Base-by-base conservation (phyloP, 2,797 vertebrate species). In the Coccyzus lansbergi region DNA sequence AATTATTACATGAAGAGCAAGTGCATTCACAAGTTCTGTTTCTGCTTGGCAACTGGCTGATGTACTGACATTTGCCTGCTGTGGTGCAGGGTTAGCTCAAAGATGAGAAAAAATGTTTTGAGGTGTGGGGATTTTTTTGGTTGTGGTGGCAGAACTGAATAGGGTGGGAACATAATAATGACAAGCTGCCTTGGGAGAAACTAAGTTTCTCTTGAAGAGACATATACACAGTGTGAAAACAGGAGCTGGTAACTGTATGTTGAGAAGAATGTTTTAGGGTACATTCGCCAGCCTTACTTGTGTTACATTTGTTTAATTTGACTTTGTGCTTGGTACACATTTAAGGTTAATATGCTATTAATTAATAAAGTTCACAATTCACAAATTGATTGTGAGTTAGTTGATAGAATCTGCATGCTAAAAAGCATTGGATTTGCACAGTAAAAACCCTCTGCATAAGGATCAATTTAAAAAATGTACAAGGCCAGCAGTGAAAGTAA, bases 281-380 rank as follows among this genome's bases (percentile, higher is more conserved):
- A 19, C 0, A 0, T 78, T 86, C 91, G 48, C 62, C 36, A 83
- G 19, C 33, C 46, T 94, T 87, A 29, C 64, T 87, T 8, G 1
- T 65, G 25, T 78, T 91, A 36, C 46, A 31, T 17, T 69, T 92
- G 6, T 94, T 93, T 80, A 87, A 88, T 93, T 85, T 95, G 33
- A 83, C 72, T 90, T 94, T 76, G 21, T 93, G 92, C 55, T 34
- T 93, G 83, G 78, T 71, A 63, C 68, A 78, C 34, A 59, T 87
- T 63, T 49, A 92, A 90, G 65, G 52, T 88, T 93, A 94, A 94
- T 93, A 88, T 3, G 6, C 53, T 83, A 25, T 78, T 89, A 84
- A 72, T 89, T 94, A 16, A 16, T 69, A 29, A 34, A 69, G 79
- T 69, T 81, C 34, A 16, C 86, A 81, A 92, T 69, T 81, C 51